Base-by-base conservation (phyloP, 2,888 invertebrate species). In the Beris morrisii region DNA sequence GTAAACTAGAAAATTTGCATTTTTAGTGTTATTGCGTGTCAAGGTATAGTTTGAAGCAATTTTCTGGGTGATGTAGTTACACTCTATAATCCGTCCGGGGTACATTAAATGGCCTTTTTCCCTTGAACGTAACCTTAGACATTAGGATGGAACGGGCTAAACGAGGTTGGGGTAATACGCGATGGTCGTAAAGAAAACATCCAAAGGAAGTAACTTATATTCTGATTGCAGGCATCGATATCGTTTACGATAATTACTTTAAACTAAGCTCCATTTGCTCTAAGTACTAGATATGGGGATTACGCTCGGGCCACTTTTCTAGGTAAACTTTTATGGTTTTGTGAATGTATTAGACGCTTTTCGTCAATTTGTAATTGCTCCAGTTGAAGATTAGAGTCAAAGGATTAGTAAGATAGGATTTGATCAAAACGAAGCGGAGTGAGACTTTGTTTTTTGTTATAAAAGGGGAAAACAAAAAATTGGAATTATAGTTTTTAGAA, bases 1-100 rank as follows among this genome's bases (percentile, higher is more conserved):
- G 46, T 48, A 48, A 61, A 52, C 15, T 61, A 28, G 61, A 66
- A 66, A 67, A 67, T 67, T 67, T 67, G 64, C 67, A 67, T 67
- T 64, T 67, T 67, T 67, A 64, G 58, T 67, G 54, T 66, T 64
- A 67, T 67, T 64, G 67, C 67, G 67, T 67, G 67, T 64, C 58
- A 64, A 64, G 67, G 54, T 58, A 59, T 58, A 67, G 64, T 64
- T 64, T 58, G n/a, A 45, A 58, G 67, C 58, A 67, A 67, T 67
- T 67, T 67, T 64, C 67, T 57, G 46, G 30, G 52, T 45, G 57
- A 64, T 30, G 61, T 52, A 67, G 61, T 53, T 63, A 63, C 48
- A 63, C 58, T 48, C 58, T 46, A 46, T 48, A 5, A 44, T 32
- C 32, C 32, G 30, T 46, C n/a, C 46, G 45, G 46, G 28, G 4